Conservation (phyloP, 2,797 vertebrate species). For the Enteromius trimaculatus region DNA sequence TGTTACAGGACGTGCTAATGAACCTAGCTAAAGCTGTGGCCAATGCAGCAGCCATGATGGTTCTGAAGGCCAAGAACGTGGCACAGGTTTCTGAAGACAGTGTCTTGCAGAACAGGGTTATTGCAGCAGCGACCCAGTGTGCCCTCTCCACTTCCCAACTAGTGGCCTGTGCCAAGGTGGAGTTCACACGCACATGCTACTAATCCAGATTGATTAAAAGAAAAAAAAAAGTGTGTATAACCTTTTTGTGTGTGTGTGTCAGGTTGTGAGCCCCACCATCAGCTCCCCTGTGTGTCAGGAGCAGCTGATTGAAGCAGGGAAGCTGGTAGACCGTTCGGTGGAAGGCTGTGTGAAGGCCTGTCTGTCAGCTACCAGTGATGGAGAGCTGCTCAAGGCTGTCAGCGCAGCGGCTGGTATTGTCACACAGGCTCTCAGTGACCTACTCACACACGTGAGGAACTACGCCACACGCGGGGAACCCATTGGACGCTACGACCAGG, state of each 20-base stretch:
- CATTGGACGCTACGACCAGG: constrained; percentile 96
- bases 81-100: constrained; percentile 94
- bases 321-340: constrained; percentile 94
- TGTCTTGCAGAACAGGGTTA: constrained; percentile 94
- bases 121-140: constrained; percentile 95
- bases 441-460: constrained; percentile 94
- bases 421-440: constrained; percentile 92
- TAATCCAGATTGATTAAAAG: constrained; percentile 13
- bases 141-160: constrained; percentile 97
- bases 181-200: not conserved
- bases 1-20: constrained; percentile 93
- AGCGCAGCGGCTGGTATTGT: constrained; percentile 85
- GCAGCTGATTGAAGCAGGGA: constrained; percentile 94
- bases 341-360: constrained; percentile 94
- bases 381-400: constrained; percentile 92
- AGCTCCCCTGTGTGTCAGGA: constrained; percentile 98
- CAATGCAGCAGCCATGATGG: constrained; percentile 97
- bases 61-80: constrained; percentile 97
- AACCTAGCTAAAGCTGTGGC: constrained; percentile 97
- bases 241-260: not conserved
- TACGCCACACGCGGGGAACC: constrained; percentile 93
- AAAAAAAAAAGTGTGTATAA: not conserved
- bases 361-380: constrained; percentile 87
- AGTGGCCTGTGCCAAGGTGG: constrained; percentile 96
- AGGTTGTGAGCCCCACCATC: constrained; percentile 98